Percentiles rank a stretch among this genome's conserved stretches.
Evolutionary conservation across 2,113 vertebrate species (phyloP).

Genomic region (Pelobates fuscus): DNA sequence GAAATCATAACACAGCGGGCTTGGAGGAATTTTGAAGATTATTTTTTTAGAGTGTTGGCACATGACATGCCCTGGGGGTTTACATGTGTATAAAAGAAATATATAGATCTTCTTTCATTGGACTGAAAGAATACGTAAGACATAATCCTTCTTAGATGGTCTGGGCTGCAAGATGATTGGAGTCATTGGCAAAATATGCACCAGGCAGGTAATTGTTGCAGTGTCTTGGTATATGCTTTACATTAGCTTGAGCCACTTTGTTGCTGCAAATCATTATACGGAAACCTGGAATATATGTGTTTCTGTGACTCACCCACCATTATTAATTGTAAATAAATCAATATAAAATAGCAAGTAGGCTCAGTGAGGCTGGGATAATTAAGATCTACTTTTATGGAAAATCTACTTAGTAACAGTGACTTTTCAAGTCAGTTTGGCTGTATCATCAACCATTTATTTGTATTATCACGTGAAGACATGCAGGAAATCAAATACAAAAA

Average conservation of each 20-base stretch:
- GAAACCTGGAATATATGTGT: neutral
- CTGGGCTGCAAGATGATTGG: constrained; percentile 54
- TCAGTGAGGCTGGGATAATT: neutral
- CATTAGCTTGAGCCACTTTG: too few species aligned
- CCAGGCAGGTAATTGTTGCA: constrained; percentile 32
- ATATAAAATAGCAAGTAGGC: neutral
- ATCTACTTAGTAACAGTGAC: neutral
- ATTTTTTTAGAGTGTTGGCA: constrained; percentile 76
- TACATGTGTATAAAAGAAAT: constrained; percentile 70
- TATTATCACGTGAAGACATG: neutral
- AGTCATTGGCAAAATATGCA: constrained; percentile 51
- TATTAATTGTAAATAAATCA: neutral
- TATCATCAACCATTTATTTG: neutral
- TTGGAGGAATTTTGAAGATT: constrained; percentile 79
- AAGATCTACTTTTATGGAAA: neutral
- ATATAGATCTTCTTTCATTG: constrained; percentile 74
- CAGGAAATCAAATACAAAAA: neutral
- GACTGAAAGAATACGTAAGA: constrained; percentile 72
- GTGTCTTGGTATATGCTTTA: neutral
- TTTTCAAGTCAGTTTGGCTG: neutral
- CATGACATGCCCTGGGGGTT: constrained; percentile 66
- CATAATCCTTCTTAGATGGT: constrained; percentile 69
- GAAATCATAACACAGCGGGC: constrained; percentile 80
- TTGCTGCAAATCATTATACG: neutral
- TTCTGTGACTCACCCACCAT: neutral